Conservation (phyloP, 1,140 invertebrate species). For the Tetramorium simillimum region DNA sequence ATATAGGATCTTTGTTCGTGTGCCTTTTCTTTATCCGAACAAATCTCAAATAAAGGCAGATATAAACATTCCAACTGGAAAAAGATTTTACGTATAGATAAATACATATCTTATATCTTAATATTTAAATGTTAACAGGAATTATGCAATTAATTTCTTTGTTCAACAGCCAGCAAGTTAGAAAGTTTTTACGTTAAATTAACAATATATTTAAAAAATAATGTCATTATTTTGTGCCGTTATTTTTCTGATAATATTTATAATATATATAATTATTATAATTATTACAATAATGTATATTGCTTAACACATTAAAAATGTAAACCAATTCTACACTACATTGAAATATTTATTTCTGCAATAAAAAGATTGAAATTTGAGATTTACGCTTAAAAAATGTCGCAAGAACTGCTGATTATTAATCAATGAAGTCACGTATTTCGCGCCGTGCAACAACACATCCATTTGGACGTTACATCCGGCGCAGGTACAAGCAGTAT, state of each 20-base stretch:
- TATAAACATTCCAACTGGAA: background rate
- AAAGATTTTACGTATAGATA: background rate
- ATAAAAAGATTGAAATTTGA: background rate
- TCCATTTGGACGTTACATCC: background rate
- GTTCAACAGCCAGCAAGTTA: background rate
- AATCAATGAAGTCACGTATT: background rate
- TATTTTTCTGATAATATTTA: constrained; percentile 1
- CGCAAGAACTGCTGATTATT: background rate
- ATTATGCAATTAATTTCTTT: background rate
- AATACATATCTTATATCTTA: no score
- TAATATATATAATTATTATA: background rate
- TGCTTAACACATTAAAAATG: background rate
- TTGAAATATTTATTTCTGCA: background rate
- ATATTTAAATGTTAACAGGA: background rate
- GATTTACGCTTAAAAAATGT: background rate
- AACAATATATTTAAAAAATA: no score
- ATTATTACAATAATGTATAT: background rate
- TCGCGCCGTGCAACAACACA: background rate
- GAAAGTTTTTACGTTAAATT: background rate
- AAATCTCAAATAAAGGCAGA: background rate
- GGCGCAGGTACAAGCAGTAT: background rate
- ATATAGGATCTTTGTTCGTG: background rate
- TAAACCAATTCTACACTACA: background rate
- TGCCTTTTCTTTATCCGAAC: background rate
- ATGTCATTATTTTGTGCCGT: background rate